These are phyloP conservation scores for Prunella strophiata DNA, from an alignment of 2,797 vertebrate species.

Conservation along the genomic window DNA sequence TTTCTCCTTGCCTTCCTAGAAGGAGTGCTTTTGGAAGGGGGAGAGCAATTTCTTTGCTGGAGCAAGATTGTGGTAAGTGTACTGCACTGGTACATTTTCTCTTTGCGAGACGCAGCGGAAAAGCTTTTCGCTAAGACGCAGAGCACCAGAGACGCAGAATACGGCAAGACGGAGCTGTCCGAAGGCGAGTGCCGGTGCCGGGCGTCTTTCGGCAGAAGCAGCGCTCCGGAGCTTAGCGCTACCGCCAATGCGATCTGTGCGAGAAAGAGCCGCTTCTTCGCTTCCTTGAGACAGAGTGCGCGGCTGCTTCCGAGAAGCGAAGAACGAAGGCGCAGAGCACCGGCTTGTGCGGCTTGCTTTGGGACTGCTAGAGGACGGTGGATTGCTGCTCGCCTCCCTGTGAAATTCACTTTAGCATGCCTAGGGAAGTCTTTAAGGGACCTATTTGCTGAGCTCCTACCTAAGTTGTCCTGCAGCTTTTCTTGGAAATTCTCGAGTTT, in stretches of 20 bases:
- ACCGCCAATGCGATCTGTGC: too few relatives aligned
- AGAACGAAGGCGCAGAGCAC: not conserved
- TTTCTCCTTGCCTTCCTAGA: too few relatives aligned
- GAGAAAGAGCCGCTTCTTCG: not conserved
- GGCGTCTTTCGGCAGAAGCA: not conserved
- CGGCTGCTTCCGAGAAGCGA: not conserved
- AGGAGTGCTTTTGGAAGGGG: too few relatives aligned
- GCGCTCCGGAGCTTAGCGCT: not conserved
- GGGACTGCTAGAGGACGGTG: not conserved
- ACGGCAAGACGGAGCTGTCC: not conserved
- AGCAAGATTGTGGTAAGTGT: too few relatives aligned
- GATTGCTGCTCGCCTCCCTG: too few relatives aligned
- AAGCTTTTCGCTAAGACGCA: not conserved
- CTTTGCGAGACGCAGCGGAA: accelerated
- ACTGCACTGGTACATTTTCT: not conserved
- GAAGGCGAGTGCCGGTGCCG: accelerated
- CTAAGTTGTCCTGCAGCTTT: too few relatives aligned
- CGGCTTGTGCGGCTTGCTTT: not conserved
- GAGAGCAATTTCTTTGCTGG: too few relatives aligned
- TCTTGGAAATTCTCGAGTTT: too few relatives aligned
- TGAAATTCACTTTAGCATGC: too few relatives aligned
- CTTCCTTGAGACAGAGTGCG: too few relatives aligned
- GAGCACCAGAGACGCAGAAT: not conserved
- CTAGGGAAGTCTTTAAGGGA: too few relatives aligned
- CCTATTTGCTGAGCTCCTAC: too few relatives aligned